Evolutionary conservation across 2,888 invertebrate species (phyloP), one percentile per base, ranked within the genome.

Genomic region (Hypomecis punctinalis): DNA sequence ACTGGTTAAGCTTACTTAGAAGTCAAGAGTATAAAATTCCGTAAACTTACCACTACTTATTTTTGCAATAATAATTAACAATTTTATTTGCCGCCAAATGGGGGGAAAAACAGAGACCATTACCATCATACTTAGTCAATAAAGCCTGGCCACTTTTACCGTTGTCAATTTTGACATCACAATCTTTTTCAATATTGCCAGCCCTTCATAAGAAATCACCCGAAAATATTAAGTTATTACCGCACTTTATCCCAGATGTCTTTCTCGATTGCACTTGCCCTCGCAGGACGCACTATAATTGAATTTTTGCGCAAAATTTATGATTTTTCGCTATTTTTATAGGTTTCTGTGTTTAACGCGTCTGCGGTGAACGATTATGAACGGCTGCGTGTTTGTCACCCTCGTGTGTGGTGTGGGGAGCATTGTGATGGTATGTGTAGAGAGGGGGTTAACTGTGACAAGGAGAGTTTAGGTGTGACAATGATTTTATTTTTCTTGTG

Each of bases 241-340:
- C 37, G 67, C 64, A 69, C 59, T 63, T 54, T 35, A 46, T 49
- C 35, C 43, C 63, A 61, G 61, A 69, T 67, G 66, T 51, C n/a
- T 61, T 64, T 61, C 42, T 10, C 53, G 63, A 62, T 56, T 61
- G 65, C 67, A 49, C 57, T 64, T 61, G 63, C 59, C 63, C 65
- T 55, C 64, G 72, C 62, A 13, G 23, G 43, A 48, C 51, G 13
- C 46, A 66, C 71, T 80, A 77, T 90, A 89, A 90, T 89, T 85
- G 87, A 86, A 89, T 89, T 86, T 84, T 77, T 79, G 76, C 68
- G 74, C 78, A 81, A 80, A 86, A 90, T 90, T 90, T 91, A 91
- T 90, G 86, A 84, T 79, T 83, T 85, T 82, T 81, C 81, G 82
- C 86, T 84, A 90, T 88, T 91, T 91, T 91, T 90, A 90, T 89